phyloP scores from a whole-genome alignment of 2,888 invertebrate genomes.

The Latrodectus elegans region DNA sequence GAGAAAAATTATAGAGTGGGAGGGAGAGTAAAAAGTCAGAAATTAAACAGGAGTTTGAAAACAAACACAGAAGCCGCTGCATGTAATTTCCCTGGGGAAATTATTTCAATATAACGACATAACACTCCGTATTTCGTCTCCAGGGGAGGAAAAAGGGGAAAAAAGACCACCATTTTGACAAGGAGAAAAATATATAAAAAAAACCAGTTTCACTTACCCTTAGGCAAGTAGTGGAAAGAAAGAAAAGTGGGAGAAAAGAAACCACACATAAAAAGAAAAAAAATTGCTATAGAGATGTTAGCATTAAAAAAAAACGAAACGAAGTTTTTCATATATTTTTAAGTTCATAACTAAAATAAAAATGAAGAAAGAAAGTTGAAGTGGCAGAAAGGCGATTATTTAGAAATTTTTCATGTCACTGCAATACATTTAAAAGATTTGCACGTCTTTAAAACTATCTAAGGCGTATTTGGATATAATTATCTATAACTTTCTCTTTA shows the following conservation, averaged over 20 bases:
- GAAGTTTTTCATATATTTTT: neutral
- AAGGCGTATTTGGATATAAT: too few species aligned
- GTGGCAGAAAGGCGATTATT: neutral
- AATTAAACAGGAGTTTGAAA: slow-evolving; percentile 65
- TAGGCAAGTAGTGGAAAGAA: slow-evolving; percentile 28
- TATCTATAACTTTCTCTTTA: too few species aligned
- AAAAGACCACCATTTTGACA: slow-evolving; percentile 53
- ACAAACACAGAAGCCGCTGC: slow-evolving; percentile 52
- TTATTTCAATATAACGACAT: slow-evolving; percentile 61
- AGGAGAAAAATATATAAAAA: slow-evolving; percentile 16
- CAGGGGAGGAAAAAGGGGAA: slow-evolving; percentile 7
- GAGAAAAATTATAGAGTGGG: slow-evolving; percentile 3
- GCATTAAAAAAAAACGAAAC: neutral
- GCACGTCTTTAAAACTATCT: too few species aligned
- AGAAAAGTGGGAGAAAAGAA: neutral
- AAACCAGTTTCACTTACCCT: slow-evolving; percentile 56
- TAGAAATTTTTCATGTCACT: too few species aligned
- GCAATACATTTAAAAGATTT: too few species aligned
- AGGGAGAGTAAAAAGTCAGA: slow-evolving; percentile 37
- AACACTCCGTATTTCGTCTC: slow-evolving; percentile 50
- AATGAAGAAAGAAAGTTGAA: neutral
- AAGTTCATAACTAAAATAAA: neutral
- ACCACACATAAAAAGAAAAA: too few species aligned
- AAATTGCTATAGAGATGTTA: neutral
- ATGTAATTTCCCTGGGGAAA: slow-evolving; percentile 66